phyloP scores from a whole-genome alignment of 2,797 vertebrate species.

The Bryconaethiops microstoma region DNA sequence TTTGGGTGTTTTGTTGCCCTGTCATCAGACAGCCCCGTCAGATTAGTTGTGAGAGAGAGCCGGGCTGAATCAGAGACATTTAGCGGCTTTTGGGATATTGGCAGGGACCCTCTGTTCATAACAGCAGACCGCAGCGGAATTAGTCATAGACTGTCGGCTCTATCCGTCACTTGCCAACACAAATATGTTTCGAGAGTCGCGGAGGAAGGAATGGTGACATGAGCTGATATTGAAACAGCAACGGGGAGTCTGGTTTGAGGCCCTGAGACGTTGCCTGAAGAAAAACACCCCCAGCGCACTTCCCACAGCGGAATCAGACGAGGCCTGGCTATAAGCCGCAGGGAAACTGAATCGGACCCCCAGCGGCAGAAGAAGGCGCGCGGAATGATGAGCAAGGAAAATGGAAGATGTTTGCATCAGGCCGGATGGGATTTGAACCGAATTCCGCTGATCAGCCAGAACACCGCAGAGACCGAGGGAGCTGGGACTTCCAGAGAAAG shows the following conservation, averaged over 20 bases:
- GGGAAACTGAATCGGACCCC: slow-evolving; percentile 43
- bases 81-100: slow-evolving; percentile 59
- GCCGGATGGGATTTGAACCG: slow-evolving; percentile 4
- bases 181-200: slow-evolving; percentile 60
- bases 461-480: not conserved
- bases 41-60: slow-evolving; percentile 63
- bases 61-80: slow-evolving; percentile 58
- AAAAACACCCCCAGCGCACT: slow-evolving; percentile 9
- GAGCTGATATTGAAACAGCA: slow-evolving; percentile 49
- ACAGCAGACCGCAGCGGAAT: slow-evolving; percentile 66
- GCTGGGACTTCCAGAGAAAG: slow-evolving; percentile 13
- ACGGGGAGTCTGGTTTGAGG: slow-evolving; percentile 43
- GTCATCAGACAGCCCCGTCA: slow-evolving; percentile 60
- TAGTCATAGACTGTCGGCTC: slow-evolving; percentile 53
- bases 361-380: slow-evolving; percentile 12
- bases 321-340: slow-evolving; percentile 31
- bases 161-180: slow-evolving; percentile 59
- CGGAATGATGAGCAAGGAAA: slow-evolving; percentile 1
- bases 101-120: slow-evolving; percentile 65
- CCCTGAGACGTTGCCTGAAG: slow-evolving; percentile 15
- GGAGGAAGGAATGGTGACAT: slow-evolving; percentile 43
- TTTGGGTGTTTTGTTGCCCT: slow-evolving; percentile 52
- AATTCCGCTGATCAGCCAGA: slow-evolving; percentile 10
- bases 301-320: slow-evolving; percentile 20
- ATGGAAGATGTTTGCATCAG: slow-evolving; percentile 19